Evolutionary conservation across 1,140 invertebrate genomes (phyloP).

Genomic region (Drosophila neocordata): DNA sequence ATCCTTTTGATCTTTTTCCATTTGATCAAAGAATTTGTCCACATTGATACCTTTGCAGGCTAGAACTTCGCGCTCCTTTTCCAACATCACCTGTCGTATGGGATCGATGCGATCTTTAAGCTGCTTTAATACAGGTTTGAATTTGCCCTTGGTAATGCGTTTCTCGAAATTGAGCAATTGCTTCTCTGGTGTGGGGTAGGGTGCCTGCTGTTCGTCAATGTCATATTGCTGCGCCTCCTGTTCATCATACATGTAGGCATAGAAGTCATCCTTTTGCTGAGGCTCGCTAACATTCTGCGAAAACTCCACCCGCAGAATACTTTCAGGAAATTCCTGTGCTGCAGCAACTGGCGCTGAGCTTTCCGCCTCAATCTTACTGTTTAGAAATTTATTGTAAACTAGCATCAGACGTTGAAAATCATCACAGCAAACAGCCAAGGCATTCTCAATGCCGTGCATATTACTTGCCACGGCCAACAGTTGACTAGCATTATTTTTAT

Average conservation of each 20-base stretch:
- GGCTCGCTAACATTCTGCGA: conserved; percentile 64
- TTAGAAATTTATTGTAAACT: conserved; percentile 79
- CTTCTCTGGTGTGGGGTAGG: conserved; percentile 62
- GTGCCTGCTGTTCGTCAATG: conserved; percentile 55
- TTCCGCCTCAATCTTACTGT: conserved; percentile 66
- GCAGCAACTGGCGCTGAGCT: neutral
- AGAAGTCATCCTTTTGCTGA: conserved; percentile 71
- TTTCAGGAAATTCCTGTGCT: conserved; percentile 64
- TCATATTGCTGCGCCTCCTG: conserved; percentile 58
- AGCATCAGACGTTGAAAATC: conserved; percentile 81
- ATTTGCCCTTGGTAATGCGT: conserved; percentile 72
- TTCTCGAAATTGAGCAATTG: conserved; percentile 78
- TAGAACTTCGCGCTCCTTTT: conserved; percentile 77
- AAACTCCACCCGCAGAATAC: conserved; percentile 72
- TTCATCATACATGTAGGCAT: conserved; percentile 81
- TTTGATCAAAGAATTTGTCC: conserved; percentile 69
- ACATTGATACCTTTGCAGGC: conserved; percentile 78
- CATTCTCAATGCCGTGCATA: conserved; percentile 77
- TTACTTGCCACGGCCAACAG: conserved; percentile 74
- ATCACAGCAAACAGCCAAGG: conserved; percentile 74
- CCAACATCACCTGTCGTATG: conserved; percentile 75
- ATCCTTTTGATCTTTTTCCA: conserved; percentile 43
- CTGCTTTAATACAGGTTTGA: conserved; percentile 76
- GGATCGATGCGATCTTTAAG: conserved; percentile 81
- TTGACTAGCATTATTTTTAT: conserved; percentile 66